A percentile compares a stretch with the other conserved stretches of the same genome.
Conservation (phyloP, 2,888 invertebrate species). For the Eristalis arbustorum region DNA sequence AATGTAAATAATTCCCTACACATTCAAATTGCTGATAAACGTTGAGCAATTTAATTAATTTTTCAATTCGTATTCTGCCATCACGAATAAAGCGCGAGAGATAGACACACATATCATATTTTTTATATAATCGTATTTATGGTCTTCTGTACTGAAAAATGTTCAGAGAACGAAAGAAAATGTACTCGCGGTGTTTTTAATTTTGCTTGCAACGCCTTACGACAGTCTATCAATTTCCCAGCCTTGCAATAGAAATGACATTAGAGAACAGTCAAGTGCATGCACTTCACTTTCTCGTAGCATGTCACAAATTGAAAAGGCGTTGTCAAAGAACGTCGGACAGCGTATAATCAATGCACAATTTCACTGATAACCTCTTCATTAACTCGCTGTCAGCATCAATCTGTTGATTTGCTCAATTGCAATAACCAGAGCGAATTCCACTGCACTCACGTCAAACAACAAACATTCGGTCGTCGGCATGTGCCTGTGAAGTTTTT, state of each 20-base stretch:
- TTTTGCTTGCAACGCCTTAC: too few relatives aligned
- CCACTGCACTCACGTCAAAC: background rate
- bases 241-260: background rate
- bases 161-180: too few relatives aligned
- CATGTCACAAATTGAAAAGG: background rate
- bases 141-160: too few relatives aligned
- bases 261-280: background rate
- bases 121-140: too few relatives aligned
- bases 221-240: background rate
- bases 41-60: too few relatives aligned
- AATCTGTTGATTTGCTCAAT: background rate
- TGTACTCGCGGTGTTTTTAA: too few relatives aligned
- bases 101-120: too few relatives aligned
- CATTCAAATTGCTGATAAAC: too few relatives aligned
- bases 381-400: background rate
- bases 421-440: background rate
- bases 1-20: too few relatives aligned
- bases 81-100: too few relatives aligned
- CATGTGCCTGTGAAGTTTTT: background rate
- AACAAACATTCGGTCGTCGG: background rate
- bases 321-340: background rate
- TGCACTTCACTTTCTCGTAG: background rate
- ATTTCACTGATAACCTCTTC: background rate
- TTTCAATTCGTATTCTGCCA: too few relatives aligned
- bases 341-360: background rate